Conservation (phyloP, 2,113 vertebrate genomes). For the Herpetotheres cachinnans region DNA sequence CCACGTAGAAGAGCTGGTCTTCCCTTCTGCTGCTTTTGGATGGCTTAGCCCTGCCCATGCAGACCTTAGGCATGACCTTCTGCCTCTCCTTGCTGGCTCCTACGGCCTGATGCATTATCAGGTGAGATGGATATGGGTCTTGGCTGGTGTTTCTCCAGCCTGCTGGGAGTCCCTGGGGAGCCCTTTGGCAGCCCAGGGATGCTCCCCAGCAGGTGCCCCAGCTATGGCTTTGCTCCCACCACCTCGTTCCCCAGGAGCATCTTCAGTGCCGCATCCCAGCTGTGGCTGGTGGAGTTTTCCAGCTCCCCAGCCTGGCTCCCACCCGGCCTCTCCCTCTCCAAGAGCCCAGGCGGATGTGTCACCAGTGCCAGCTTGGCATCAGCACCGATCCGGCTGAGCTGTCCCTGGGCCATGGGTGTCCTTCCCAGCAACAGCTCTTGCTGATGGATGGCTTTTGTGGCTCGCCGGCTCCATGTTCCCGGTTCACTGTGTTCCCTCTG, state of each 20-base stretch:
- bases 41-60: not conserved
- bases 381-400: accelerated
- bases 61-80: not conserved
- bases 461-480: not conserved
- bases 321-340: not conserved
- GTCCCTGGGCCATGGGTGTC: not conserved
- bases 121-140: not conserved
- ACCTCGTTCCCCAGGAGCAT: not conserved
- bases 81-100: not conserved
- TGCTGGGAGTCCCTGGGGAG: not conserved
- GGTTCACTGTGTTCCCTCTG: not conserved
- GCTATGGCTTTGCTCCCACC: not conserved
- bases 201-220: not conserved
- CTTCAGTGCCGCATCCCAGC: not conserved
- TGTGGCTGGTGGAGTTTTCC: not conserved
- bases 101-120: not conserved
- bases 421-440: not conserved
- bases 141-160: not conserved
- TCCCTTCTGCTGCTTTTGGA: not conserved
- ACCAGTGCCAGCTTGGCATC: not conserved
- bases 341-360: not conserved
- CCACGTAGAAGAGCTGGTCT: not conserved
- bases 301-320: not conserved
- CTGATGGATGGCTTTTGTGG: not conserved
- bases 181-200: not conserved